Conservation (phyloP, 2,888 invertebrate species). For the Hylaea fasciaria region DNA sequence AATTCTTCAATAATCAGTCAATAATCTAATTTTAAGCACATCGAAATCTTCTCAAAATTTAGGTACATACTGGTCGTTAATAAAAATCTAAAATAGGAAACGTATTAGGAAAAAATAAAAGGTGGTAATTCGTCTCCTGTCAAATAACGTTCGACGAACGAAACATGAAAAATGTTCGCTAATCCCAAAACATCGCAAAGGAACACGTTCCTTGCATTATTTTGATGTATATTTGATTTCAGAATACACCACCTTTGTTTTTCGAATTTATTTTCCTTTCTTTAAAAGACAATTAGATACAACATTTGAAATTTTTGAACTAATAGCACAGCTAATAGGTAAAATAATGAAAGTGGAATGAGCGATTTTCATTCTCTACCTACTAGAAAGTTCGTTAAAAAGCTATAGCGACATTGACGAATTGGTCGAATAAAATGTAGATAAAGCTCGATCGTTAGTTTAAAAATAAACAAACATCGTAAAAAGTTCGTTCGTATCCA, state of each 20-base stretch:
- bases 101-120: constrained; percentile 52
- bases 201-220: constrained; percentile 80
- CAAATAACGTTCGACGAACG: constrained; percentile 49
- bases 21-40: neutral
- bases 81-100: constrained; percentile 5
- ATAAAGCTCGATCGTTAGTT: constrained; percentile 21
- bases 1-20: too few relatives aligned
- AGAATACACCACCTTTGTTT: constrained; percentile 56
- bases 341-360: constrained; percentile 6
- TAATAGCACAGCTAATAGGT: too few relatives aligned
- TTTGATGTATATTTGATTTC: constrained; percentile 70
- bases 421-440: constrained; percentile 26
- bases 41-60: neutral
- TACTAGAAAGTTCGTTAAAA: constrained; percentile 21
- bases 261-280: constrained; percentile 11
- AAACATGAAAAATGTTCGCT: constrained; percentile 66
- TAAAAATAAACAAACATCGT: constrained; percentile 24
- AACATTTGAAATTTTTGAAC: too few relatives aligned
- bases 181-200: constrained; percentile 67
- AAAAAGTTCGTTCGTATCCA: constrained; percentile 1
- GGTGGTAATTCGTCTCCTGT: constrained; percentile 58
- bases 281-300: constrained; percentile 3
- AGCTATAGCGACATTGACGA: constrained; percentile 21
- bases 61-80: constrained; percentile 68
- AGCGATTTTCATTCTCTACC: constrained; percentile 12